Evolutionary conservation across 2,797 vertebrate species (phyloP).

Genomic region (Sandelia bainsii): DNA sequence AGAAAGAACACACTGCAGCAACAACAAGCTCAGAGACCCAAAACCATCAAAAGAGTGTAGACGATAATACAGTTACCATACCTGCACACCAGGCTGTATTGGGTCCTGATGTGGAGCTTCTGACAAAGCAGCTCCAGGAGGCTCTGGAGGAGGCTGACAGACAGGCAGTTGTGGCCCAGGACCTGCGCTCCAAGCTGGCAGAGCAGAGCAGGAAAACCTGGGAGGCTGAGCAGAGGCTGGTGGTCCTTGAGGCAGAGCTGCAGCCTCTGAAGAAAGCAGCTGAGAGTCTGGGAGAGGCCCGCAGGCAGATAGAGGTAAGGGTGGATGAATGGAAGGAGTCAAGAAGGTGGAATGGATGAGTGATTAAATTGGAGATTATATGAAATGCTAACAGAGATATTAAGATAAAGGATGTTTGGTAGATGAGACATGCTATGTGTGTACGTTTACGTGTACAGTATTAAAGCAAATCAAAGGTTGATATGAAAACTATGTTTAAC

Average conservation of each 20-base stretch:
- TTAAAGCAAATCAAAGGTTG: neutral
- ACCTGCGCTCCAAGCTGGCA: slow-evolving; percentile 78
- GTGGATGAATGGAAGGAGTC: slow-evolving; percentile 1
- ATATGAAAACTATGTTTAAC: neutral
- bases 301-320: slow-evolving; percentile 84
- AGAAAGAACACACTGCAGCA: slow-evolving; percentile 42
- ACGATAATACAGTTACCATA: slow-evolving; percentile 42
- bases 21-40: slow-evolving; percentile 30
- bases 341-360: neutral
- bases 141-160: slow-evolving; percentile 79
- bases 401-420: neutral
- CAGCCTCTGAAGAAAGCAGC: slow-evolving; percentile 80
- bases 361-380: neutral
- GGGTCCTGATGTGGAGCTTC: slow-evolving; percentile 58
- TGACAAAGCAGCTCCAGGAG: slow-evolving; percentile 73
- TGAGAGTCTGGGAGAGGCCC: slow-evolving; percentile 81
- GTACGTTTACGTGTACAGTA: neutral
- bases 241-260: slow-evolving; percentile 79
- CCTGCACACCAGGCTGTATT: slow-evolving; percentile 42
- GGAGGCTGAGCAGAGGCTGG: slow-evolving; percentile 84
- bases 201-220: slow-evolving; percentile 82
- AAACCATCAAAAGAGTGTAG: slow-evolving; percentile 2
- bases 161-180: slow-evolving; percentile 72
- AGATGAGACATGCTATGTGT: too few relatives aligned
- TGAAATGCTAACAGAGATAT: neutral